Percentiles rank a stretch among this genome's conserved stretches.
Conservation (phyloP, 2,113 vertebrate genomes). For the Lagenorhynchus albirostris region DNA sequence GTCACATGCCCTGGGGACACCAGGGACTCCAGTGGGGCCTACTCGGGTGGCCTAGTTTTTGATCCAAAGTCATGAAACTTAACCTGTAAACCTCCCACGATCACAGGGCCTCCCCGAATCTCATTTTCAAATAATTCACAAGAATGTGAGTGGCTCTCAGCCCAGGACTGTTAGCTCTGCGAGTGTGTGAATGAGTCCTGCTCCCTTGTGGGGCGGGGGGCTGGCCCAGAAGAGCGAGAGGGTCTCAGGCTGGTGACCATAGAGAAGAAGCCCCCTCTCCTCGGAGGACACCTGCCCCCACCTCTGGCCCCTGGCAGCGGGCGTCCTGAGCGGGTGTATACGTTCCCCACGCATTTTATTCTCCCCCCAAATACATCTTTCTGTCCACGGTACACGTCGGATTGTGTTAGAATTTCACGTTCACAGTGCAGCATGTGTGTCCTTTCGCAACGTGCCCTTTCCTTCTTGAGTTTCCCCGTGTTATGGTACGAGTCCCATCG, state of each 20-base stretch:
- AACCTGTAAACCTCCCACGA: not conserved
- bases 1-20: too few relatives aligned
- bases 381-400: rapidly evolving
- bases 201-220: too few relatives aligned
- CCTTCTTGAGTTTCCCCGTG: not conserved
- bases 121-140: not conserved
- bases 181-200: too few relatives aligned
- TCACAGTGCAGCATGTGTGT: rapidly evolving
- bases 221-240: too few relatives aligned
- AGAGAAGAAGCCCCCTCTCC: too few relatives aligned
- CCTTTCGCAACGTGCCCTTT: too few relatives aligned
- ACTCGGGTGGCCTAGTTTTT: too few relatives aligned
- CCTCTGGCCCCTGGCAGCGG: rapidly evolving
- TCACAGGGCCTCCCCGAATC: not conserved
- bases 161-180: not conserved
- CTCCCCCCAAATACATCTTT: not conserved
- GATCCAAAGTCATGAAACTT: not conserved
- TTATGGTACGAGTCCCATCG: rapidly evolving
- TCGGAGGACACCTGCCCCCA: not conserved
- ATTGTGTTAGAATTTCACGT: rapidly evolving
- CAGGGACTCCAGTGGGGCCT: not conserved
- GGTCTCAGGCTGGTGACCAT: too few relatives aligned
- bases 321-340: rapidly evolving
- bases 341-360: rapidly evolving
- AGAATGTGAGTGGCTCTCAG: not conserved